These are phyloP conservation scores for Conistra vaccinii DNA, from an alignment of 2,888 invertebrate species.

Conservation along the genomic window DNA sequence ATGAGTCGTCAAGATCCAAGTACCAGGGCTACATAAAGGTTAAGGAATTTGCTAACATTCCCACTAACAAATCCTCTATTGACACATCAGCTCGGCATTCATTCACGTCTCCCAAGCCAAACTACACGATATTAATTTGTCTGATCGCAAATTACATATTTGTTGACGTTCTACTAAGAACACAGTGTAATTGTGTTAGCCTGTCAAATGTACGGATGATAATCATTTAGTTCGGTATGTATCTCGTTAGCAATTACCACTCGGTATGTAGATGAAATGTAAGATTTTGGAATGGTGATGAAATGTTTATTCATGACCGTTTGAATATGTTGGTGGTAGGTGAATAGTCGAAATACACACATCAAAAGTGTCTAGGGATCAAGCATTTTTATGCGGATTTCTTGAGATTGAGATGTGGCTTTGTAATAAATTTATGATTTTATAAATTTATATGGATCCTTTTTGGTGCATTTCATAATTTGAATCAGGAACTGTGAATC, in stretches of 20 bases:
- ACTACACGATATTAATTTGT: slow-evolving; percentile 55
- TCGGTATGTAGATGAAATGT: slow-evolving; percentile 3
- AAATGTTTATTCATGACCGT: slow-evolving; percentile 30
- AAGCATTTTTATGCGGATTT: too few species aligned
- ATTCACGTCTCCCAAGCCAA: slow-evolving; percentile 22
- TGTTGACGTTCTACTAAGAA: slow-evolving; percentile 45
- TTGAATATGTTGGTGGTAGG: slow-evolving; percentile 19
- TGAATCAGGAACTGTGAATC: too few species aligned
- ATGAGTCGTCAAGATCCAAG: neutral
- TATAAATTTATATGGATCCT: too few species aligned
- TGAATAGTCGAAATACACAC: slow-evolving; percentile 9
- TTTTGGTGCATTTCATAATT: too few species aligned
- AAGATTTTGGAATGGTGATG: slow-evolving; percentile 30
- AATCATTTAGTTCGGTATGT: slow-evolving; percentile 49
- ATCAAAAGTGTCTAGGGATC: too few species aligned
- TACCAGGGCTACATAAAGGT: slow-evolving; percentile 24
- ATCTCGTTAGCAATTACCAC: slow-evolving; percentile 48
- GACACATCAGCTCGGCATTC: slow-evolving; percentile 46
- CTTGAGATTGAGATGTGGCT: too few species aligned
- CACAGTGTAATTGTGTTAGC: slow-evolving; percentile 52
- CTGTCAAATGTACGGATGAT: slow-evolving; percentile 37
- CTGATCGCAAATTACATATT: slow-evolving; percentile 64
- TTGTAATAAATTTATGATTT: too few species aligned
- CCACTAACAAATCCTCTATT: slow-evolving; percentile 36
- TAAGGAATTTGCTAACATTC: slow-evolving; percentile 18